A percentile compares a stretch with the other conserved stretches of the same genome.
phyloP scores from a whole-genome alignment of 2,888 invertebrate genomes.

The Thumatha senex region DNA sequence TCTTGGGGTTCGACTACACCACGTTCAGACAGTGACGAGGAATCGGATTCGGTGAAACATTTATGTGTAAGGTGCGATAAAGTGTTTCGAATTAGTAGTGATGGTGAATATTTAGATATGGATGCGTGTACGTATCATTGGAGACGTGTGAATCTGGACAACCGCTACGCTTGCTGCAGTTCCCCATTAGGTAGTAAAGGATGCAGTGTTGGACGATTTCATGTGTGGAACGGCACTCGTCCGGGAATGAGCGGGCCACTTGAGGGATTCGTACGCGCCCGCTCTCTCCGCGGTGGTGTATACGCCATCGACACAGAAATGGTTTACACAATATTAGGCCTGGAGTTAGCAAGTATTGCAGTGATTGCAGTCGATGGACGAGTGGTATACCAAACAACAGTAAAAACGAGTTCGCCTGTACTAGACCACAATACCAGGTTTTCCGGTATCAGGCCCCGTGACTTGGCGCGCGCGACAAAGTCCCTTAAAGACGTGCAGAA shows the following conservation, averaged over 20 bases:
- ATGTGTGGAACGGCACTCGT: slow-evolving; percentile 90
- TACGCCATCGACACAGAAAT: slow-evolving; percentile 98
- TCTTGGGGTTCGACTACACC: slow-evolving; percentile 82
- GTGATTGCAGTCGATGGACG: too few relatives aligned
- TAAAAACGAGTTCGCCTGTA: background rate
- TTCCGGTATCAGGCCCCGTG: slow-evolving; percentile 91
- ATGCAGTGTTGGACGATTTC: slow-evolving; percentile 88
- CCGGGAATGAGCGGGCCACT: slow-evolving; percentile 89
- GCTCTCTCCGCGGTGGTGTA: slow-evolving; percentile 80
- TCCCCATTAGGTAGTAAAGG: slow-evolving; percentile 79
- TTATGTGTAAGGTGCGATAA: slow-evolving; percentile 89
- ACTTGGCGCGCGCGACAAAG: slow-evolving; percentile 85
- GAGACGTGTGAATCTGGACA: too few relatives aligned
- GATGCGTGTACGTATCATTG: slow-evolving; percentile 95
- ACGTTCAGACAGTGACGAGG: slow-evolving; percentile 82
- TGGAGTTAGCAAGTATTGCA: slow-evolving; percentile 93
- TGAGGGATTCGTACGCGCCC: slow-evolving; percentile 85
- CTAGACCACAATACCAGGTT: slow-evolving; percentile 96
- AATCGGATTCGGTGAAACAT: slow-evolving; percentile 83
- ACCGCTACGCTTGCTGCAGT: too few relatives aligned
- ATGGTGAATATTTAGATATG: slow-evolving; percentile 87
- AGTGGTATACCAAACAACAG: too few relatives aligned
- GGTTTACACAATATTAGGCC: slow-evolving; percentile 94
- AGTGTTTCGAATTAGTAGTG: slow-evolving; percentile 87
- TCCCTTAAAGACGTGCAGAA: slow-evolving; percentile 91